Base-by-base conservation (phyloP, 2,888 invertebrate species). In the Gibbula magus region DNA sequence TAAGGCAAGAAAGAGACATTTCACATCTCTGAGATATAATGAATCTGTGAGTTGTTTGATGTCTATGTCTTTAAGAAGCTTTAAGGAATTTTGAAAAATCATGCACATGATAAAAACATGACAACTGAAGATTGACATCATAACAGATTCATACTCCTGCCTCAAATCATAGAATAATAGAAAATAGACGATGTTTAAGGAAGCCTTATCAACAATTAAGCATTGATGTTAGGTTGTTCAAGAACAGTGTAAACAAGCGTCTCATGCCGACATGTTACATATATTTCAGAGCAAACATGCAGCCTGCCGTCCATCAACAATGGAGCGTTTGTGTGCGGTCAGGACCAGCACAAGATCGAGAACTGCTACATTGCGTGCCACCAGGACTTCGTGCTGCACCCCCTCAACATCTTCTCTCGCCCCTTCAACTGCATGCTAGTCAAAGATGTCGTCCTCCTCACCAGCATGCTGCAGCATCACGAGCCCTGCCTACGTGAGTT, bases 281-380 rank as follows among this genome's bases (percentile, higher is more conserved):
- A n/a, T 16, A 22, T 80, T 74, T 29, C 84, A 88, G 89, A 88
- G 74, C 83, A 86, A 61, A 75, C 85, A 8, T 90, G 90, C 78
- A 81, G 85, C 56, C 79, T 89, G 29, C 89, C 89, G 18, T 82
- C 85, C 22, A 87, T 90, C 39, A 78, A 83, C n/a, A 81, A 90
- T 82, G 89, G 89, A 2, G 87, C 85, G 8, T 86, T 90, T 73
- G 80, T 86, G 22, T 90, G 90, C 84, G 86, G 83, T 73, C 80
- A 84, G 54, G 83, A 85, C 54, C 76, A 81, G 25, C 66, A 75
- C 13, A 39, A 79, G 75, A 75, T 51, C 39, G 85, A 85, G 29
- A 77, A 82, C 20, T 89, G 89, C 80, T 82, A 84, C 61, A 83
- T 90, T 51, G 79, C 84, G 8, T 90, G 90, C 84, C 85, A 89